Evolutionary conservation across 2,888 invertebrate genomes (phyloP), one percentile per base, ranked within the genome.

Genomic region (Drosophila nigricruria): DNA sequence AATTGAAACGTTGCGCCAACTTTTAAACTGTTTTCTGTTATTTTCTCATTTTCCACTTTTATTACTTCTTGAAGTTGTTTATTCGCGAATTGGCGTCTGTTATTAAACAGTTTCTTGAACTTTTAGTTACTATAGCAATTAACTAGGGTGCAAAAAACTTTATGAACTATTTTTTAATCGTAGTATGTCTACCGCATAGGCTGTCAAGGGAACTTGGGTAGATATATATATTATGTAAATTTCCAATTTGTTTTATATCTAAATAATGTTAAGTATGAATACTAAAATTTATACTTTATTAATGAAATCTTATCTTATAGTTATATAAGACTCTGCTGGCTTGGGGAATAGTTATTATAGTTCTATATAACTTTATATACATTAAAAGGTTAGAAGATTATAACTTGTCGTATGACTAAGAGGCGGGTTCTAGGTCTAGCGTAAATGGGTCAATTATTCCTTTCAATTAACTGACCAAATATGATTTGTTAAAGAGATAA

Each of bases 41-140:
- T 40, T 10, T 12, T 40, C 47, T 25, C 27, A 6, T 16, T 5
- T 25, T 23, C 36, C 5, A 2, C 18, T 25, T 42, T 23, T 57
- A 18, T 6, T 43, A 10, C 25, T 36, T 38, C n/a, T 53, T 27
- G 38, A 23, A 36, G 40, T 56, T 73, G 63, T 49, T 70, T 77
- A 67, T 63, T 77, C 70, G 57, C 63, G 25, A 68, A 62, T 43
- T 66, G 52, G 59, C 53, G 65, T 38, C 57, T 73, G 71, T 66
- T 59, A 68, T 81, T 49, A 49, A 38, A 38, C 56, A 80, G 82
- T 86, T 90, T 90, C 74, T 89, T 87, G 83, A 88, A 87, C 89
- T 78, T 72, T 57, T 52, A 49, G 91, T 91, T 81, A 75, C 91
- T 89, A 88, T 88, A 86, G 90, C 77, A 84, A 89, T 80, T 77